A percentile compares a stretch with the other conserved stretches of the same genome.
Conservation (phyloP, 2,113 vertebrate species). For the Trinectes maculatus region DNA sequence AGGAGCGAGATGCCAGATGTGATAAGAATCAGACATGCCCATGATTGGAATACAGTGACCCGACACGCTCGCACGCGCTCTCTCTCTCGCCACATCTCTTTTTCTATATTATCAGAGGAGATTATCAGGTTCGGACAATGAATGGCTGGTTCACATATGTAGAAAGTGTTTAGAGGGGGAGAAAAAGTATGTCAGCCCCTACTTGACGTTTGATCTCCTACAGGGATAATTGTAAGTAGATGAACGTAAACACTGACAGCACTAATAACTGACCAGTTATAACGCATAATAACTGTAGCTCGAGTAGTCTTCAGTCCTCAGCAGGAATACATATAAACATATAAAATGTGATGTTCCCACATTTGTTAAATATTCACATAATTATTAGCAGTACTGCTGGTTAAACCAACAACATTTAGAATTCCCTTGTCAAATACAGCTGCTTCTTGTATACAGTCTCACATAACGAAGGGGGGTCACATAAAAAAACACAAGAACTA, state of each 20-base stretch:
- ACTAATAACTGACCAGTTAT: not conserved
- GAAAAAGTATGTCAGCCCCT: not conserved
- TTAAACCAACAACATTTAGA: not conserved
- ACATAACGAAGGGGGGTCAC: slow-evolving; percentile 5
- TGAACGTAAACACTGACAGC: not conserved
- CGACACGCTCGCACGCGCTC: slow-evolving; percentile 1
- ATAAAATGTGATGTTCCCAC: not conserved
- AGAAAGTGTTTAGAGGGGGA: slow-evolving; percentile 4
- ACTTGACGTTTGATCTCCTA: slow-evolving; percentile 5
- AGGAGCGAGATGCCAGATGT: slow-evolving; percentile 29
- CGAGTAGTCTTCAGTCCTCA: not conserved
- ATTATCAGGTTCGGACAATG: slow-evolving; percentile 58
- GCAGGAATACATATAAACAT: not conserved
- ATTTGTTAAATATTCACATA: slow-evolving; percentile 2
- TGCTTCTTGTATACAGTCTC: slow-evolving; percentile 5
- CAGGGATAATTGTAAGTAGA: not conserved
- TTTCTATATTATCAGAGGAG: slow-evolving; percentile 62
- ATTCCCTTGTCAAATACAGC: not conserved
- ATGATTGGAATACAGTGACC: slow-evolving; percentile 67
- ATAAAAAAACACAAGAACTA: slow-evolving; percentile 6
- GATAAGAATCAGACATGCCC: slow-evolving; percentile 68
- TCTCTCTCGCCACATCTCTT: slow-evolving; percentile 3
- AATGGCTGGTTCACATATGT: slow-evolving; percentile 28
- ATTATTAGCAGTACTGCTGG: not conserved
- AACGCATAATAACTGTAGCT: too few relatives aligned